phyloP scores from a whole-genome alignment of 2,113 vertebrate species.

The Scomber scombrus region DNA sequence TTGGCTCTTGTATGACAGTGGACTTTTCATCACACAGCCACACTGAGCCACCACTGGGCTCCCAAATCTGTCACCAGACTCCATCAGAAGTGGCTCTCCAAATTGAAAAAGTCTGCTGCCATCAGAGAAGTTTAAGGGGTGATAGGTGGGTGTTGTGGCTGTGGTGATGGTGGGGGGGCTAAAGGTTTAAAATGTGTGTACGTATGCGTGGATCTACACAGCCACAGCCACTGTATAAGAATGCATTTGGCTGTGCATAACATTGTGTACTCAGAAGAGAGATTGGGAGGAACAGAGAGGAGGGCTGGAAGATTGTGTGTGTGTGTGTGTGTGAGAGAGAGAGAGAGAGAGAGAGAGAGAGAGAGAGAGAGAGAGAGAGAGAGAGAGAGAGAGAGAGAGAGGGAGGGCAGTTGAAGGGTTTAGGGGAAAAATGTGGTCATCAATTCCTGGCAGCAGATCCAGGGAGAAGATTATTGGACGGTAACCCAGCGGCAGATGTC shows the following conservation, averaged over 20 bases:
- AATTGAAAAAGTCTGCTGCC: constrained; percentile 81
- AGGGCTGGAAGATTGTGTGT: constrained; percentile 15
- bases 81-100: constrained; percentile 76
- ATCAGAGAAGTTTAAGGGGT: constrained; percentile 50
- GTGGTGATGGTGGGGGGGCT: not conserved
- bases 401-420: constrained; percentile 74
- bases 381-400: constrained; percentile 39
- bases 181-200: constrained; percentile 35
- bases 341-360: constrained; percentile 54
- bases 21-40: constrained; percentile 75
- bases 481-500: constrained; percentile 87
- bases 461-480: constrained; percentile 87
- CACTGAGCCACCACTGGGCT: constrained; percentile 68
- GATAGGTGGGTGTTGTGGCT: constrained; percentile 13
- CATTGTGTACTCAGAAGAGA: constrained; percentile 50
- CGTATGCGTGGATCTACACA: constrained; percentile 41
- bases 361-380: not conserved
- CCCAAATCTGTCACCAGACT: constrained; percentile 81
- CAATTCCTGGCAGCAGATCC: constrained; percentile 87
- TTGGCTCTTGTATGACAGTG: constrained; percentile 75
- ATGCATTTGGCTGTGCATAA: constrained; percentile 48
- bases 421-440: constrained; percentile 83
- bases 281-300: constrained; percentile 55
- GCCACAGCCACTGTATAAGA: constrained; percentile 42
- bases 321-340: not conserved